phyloP scores from a whole-genome alignment of 2,888 invertebrate species.

The Stramonita haemastoma region DNA sequence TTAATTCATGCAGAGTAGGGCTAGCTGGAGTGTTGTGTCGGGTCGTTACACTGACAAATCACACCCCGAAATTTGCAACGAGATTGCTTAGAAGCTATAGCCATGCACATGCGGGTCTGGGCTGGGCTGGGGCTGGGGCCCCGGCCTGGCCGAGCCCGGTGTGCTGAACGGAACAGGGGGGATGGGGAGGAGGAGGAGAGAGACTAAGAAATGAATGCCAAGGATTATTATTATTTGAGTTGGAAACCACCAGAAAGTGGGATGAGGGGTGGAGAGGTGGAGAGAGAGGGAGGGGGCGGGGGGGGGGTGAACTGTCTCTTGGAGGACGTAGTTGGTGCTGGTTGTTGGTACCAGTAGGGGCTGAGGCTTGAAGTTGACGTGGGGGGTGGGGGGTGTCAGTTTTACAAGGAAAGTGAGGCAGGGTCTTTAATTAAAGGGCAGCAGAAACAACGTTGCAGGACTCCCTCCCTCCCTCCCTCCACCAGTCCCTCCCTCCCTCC shows the following conservation, averaged over 20 bases:
- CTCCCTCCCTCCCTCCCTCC: neutral
- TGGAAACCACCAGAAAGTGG: neutral
- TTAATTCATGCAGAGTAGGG: constrained; percentile 9
- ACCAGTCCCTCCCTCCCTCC: neutral
- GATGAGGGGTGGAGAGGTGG: neutral
- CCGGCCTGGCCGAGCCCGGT: too few relatives aligned
- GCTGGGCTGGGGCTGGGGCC: too few relatives aligned
- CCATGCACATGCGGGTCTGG: constrained; percentile 12
- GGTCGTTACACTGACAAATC: constrained; percentile 29
- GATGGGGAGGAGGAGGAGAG: neutral
- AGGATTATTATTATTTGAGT: constrained; percentile 1
- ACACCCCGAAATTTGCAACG: constrained; percentile 22
- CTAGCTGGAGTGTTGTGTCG: neutral
- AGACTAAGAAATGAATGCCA: constrained; percentile 7
- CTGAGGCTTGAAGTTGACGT: neutral
- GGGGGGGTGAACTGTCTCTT: neutral
- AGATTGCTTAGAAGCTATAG: neutral
- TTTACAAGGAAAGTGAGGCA: neutral
- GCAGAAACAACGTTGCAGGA: neutral
- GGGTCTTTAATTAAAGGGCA: neutral
- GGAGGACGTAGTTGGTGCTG: neutral
- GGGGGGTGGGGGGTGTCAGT: neutral
- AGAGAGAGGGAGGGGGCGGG: neutral
- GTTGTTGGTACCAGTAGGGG: neutral
- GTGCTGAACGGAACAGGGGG: neutral